Base-by-base conservation (phyloP, 2,797 vertebrate species). In the Poeciliopsis presidionis region DNA sequence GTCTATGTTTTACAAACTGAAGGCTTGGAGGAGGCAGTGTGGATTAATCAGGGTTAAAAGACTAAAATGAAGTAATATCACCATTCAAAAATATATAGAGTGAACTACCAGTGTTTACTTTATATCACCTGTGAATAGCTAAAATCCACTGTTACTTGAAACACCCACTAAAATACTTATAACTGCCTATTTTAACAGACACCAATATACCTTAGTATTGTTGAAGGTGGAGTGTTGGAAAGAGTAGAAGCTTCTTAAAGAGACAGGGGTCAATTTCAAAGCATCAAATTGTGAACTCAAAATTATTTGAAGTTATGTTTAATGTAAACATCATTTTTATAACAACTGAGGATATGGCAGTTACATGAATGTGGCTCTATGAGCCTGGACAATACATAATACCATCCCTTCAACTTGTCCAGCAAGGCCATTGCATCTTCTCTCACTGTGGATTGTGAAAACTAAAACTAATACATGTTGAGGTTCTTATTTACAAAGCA, bases 1-100 rank as follows among this genome's bases (percentile, higher is more conserved):
- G 79, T 88, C 78, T 79, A 75, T 1, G 3, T 85, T 77, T 83
- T 77, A 82, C 77, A 67, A 75, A 85, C 76, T 84, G 53, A 36
- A 51, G 82, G 73, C 75, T 73, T 25, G 55, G 65, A 78, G 36
- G 59, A 28, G 47, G 55, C 67, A 28, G 20, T 47, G 65, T 65
- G 71, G 57, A 83, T 75, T 53, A 63, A 22, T 81, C 25, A 47
- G 30, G 55, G 74, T 30, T 81, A 36, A 63, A 36, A 36, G 30
- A 4, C 59, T 63, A 63, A 63, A 36, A 18, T 63, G 16, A 18
- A 63, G 16, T 63, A 20, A 20, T 3, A 36, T 36, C 8, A 11
- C 2, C 28, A 33, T 61, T 63, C 16, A 36, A 61, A 57, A 63
- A 63, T 4, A 63, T 20, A 20, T 20, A 33, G 5, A 33, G 28